Evolutionary conservation across 2,797 vertebrate species (phyloP), one percentile per base, ranked within the genome.

Genomic region (Harpagifer antarcticus): DNA sequence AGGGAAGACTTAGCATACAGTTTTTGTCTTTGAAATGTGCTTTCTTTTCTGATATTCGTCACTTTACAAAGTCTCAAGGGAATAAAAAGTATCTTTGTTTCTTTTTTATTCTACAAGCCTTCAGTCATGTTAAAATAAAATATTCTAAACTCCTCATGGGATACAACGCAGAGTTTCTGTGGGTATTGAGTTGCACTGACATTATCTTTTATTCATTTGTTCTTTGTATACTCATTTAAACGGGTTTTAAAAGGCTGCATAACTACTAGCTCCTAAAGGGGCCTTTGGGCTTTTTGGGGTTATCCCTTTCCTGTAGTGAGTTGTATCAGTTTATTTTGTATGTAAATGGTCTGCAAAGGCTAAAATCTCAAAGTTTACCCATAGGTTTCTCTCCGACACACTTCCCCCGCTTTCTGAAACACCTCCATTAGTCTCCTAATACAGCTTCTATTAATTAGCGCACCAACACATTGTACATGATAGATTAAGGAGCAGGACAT

Each of bases 121-220:
- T 68, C 53, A 84, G 86, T 76, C 73, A 65, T 74, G 78, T 74
- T 85, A 79, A 82, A 64, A 75, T 68, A 67, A 68, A 43, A 78
- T 53, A 65, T 3, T 54, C 31, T 31, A 2, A 61, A 47, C n/a
- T 79, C 16, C 33, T 37, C 19, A 3, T 68, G 47, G 66, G 45
- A 49, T 50, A 66, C 31, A 83, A 72, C 72, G 45, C 40, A 13
- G 57, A 2, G 1, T 27, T 68, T 76, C 19, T 64, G 8, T 42
- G 17, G 47, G 33, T 48, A 10, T 10, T 74, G 3, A 33, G 45
- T 31, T 62, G 13, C 49, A 50, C 6, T 37, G 33, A 37, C 6
- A 37, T 37, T 1, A 9, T 37, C 2, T 37, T 37, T 37, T 37
- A 37, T 37, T 37, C 64, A 63, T 7, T 48, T 67, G 56, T 50